Conservation (phyloP, 2,888 invertebrate species). For the Drosophila ustulata region DNA sequence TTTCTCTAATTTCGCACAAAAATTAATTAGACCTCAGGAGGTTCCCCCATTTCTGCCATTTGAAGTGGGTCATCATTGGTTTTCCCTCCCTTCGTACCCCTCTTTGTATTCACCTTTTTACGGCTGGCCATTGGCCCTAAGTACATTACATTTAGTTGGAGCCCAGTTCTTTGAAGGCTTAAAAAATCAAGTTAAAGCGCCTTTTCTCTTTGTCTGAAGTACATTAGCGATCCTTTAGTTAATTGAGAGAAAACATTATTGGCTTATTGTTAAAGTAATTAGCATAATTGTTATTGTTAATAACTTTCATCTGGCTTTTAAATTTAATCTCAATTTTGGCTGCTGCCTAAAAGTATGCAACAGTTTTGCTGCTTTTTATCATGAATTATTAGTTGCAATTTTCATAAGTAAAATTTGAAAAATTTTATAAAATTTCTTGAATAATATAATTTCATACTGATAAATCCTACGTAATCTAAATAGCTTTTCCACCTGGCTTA, state of each 20-base stretch:
- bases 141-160: constrained; percentile 10
- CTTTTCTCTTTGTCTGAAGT: not conserved
- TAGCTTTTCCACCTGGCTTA: too few relatives aligned
- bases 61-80: constrained; percentile 53
- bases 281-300: not conserved
- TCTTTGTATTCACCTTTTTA: constrained; percentile 11
- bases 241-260: constrained; percentile 4
- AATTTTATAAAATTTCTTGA: too few relatives aligned
- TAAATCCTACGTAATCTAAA: too few relatives aligned
- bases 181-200: constrained; percentile 14
- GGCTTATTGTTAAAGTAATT: not conserved
- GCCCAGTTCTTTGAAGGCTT: constrained; percentile 18
- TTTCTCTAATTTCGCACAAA: constrained; percentile 63
- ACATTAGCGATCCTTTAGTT: constrained; percentile 2
- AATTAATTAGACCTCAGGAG: constrained; percentile 58
- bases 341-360: constrained; percentile 56
- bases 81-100: not conserved
- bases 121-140: constrained; percentile 24
- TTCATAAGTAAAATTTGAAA: too few relatives aligned
- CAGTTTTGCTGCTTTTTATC: not conserved
- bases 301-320: not conserved
- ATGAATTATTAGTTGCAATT: not conserved
- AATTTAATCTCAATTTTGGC: not conserved
- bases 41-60: constrained; percentile 10
- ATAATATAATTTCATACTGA: too few relatives aligned